These are phyloP conservation scores for Dyspetes luteomarginatus DNA, from an alignment of 2,888 invertebrate species.

Conservation along the genomic window DNA sequence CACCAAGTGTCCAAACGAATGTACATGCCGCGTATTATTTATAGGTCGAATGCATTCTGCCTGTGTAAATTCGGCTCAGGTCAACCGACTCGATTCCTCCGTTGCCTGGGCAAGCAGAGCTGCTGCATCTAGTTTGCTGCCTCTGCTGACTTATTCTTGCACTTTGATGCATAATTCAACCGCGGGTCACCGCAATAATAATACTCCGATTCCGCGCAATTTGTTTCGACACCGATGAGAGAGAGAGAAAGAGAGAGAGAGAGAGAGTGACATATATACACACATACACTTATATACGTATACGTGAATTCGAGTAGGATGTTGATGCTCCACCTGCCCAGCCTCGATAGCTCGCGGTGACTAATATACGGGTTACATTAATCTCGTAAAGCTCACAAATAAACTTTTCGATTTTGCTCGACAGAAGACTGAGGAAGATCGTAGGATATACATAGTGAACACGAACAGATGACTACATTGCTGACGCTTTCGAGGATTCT, in stretches of 20 bases:
- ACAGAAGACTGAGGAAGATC: not conserved
- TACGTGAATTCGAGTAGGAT: constrained; percentile 37
- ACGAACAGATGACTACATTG: not conserved
- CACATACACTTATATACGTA: too few relatives aligned
- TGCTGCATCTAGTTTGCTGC: constrained; percentile 35
- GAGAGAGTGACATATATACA: too few relatives aligned
- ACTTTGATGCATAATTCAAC: constrained; percentile 65
- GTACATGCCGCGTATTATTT: constrained; percentile 65
- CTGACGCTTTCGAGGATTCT: not conserved
- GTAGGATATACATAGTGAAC: constrained; percentile 6
- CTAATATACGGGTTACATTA: constrained; percentile 52
- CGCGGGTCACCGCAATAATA: constrained; percentile 66
- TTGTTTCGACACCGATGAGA: constrained; percentile 57
- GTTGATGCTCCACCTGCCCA: constrained; percentile 57
- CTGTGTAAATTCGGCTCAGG: constrained; percentile 65
- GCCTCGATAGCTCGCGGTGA: constrained; percentile 35
- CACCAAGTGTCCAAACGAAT: constrained; percentile 59
- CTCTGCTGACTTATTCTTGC: constrained; percentile 63
- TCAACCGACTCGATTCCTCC: constrained; percentile 62
- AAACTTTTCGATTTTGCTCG: constrained; percentile 15
- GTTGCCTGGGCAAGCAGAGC: constrained; percentile 60
- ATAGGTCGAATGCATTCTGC: constrained; percentile 65
- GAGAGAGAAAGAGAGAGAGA: constrained; percentile 12
- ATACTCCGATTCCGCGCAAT: constrained; percentile 60
- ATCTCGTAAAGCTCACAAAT: constrained; percentile 25